Percentiles rank a stretch among this genome's conserved stretches.
Evolutionary conservation across 2,797 vertebrate species (phyloP).

Genomic region (Lepilemur ruficaudatus): DNA sequence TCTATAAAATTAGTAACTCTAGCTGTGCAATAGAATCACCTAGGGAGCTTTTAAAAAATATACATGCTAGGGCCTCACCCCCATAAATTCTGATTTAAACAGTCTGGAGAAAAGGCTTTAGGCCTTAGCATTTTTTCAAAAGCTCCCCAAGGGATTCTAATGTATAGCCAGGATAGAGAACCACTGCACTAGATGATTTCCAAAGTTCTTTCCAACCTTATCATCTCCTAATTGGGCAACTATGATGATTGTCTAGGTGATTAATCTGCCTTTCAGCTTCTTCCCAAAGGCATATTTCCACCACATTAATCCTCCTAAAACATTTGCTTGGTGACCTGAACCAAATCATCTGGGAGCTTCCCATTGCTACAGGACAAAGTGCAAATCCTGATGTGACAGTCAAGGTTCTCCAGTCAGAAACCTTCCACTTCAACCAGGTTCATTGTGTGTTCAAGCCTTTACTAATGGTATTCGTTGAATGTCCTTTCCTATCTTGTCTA

Average conservation of each 20-base stretch:
- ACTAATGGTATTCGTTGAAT: neutral
- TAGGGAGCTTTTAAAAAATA: neutral
- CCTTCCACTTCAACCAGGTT: neutral
- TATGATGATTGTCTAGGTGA: neutral
- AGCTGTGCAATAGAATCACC: neutral
- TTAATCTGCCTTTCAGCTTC: neutral
- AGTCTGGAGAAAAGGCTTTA: neutral
- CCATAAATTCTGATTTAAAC: conserved; percentile 11
- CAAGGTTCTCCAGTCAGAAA: neutral
- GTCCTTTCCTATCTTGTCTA: neutral
- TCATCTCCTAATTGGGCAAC: neutral
- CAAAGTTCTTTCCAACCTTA: neutral
- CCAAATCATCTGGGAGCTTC: neutral
- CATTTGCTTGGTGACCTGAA: neutral
- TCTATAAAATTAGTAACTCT: neutral
- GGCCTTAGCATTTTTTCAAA: neutral
- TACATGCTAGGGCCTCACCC: neutral
- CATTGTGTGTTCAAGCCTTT: neutral
- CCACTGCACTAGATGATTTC: neutral
- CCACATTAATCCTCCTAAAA: neutral
- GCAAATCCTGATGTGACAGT: neutral
- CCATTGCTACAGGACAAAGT: neutral
- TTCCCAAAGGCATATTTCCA: neutral
- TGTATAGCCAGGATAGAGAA: neutral
- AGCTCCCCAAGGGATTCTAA: conserved; percentile 15